Percentiles rank a stretch among this genome's conserved stretches.
phyloP scores from a whole-genome alignment of 2,888 invertebrate species.

The Troilus luridus region DNA sequence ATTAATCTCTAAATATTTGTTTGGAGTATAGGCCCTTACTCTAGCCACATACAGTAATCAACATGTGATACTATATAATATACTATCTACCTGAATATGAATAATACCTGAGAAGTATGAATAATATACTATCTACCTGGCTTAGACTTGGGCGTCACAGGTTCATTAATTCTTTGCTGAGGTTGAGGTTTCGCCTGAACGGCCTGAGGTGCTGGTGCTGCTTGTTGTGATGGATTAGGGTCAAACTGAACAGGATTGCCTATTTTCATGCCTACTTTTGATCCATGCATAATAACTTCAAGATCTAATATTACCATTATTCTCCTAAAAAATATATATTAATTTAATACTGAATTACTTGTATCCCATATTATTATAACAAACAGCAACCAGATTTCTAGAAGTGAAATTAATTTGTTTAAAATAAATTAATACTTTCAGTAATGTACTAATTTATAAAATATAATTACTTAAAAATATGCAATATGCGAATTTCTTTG shows the following conservation, averaged over 20 bases:
- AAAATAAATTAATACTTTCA: no score
- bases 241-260: conserved; percentile 79
- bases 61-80: no score
- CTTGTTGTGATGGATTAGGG: conserved; percentile 63
- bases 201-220: conserved; percentile 16
- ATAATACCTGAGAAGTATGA: no score
- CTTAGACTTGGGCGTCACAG: background rate
- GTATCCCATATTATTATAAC: no score
- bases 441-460: no score
- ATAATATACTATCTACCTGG: background rate
- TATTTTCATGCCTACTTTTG: conserved; percentile 80
- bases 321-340: conserved; percentile 73
- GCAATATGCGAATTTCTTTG: no score
- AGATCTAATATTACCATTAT: conserved; percentile 89
- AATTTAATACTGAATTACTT: no score
- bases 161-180: background rate
- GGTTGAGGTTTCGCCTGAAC: background rate
- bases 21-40: no score
- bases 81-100: conserved; percentile 2
- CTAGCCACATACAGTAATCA: background rate
- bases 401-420: no score
- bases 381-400: no score
- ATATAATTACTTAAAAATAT: no score
- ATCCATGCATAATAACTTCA: conserved; percentile 80
- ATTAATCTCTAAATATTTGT: no score